Percentiles rank a stretch among this genome's conserved stretches.
phyloP scores from a whole-genome alignment of 2,888 invertebrate species.

The Geotrupes spiniger region DNA sequence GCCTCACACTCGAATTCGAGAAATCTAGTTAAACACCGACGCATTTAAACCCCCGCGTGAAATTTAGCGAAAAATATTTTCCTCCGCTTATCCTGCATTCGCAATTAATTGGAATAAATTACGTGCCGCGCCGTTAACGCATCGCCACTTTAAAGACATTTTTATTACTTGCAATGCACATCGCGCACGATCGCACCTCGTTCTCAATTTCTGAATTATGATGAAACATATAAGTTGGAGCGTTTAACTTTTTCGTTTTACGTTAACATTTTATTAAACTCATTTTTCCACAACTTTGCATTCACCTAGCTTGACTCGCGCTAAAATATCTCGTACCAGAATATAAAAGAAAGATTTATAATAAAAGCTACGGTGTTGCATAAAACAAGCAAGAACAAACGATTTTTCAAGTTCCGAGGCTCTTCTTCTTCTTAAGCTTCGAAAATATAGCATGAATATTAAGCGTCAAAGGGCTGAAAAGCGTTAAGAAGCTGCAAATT shows the following conservation, averaged over 20 bases:
- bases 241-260: too few relatives aligned
- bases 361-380: constrained; percentile 18
- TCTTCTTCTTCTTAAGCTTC: constrained; percentile 12
- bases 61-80: too few relatives aligned
- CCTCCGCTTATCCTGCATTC: too few relatives aligned
- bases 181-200: too few relatives aligned
- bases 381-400: constrained; percentile 24
- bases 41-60: too few relatives aligned
- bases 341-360: constrained; percentile 20
- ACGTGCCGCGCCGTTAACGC: too few relatives aligned
- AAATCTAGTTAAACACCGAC: background rate
- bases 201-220: too few relatives aligned
- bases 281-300: constrained; percentile 10
- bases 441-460: constrained; percentile 21
- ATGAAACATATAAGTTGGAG: too few relatives aligned
- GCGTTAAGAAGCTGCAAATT: constrained; percentile 7
- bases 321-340: constrained; percentile 13
- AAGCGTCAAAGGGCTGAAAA: constrained; percentile 7
- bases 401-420: constrained; percentile 20
- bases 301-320: constrained; percentile 9
- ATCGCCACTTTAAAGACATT: too few relatives aligned
- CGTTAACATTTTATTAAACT: too few relatives aligned
- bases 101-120: too few relatives aligned
- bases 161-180: too few relatives aligned
- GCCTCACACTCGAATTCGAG: background rate